These are phyloP conservation scores for Holothuria glaberrima DNA, from an alignment of 35 echinoderm and acorn worm species.

Conservation along the genomic window DNA sequence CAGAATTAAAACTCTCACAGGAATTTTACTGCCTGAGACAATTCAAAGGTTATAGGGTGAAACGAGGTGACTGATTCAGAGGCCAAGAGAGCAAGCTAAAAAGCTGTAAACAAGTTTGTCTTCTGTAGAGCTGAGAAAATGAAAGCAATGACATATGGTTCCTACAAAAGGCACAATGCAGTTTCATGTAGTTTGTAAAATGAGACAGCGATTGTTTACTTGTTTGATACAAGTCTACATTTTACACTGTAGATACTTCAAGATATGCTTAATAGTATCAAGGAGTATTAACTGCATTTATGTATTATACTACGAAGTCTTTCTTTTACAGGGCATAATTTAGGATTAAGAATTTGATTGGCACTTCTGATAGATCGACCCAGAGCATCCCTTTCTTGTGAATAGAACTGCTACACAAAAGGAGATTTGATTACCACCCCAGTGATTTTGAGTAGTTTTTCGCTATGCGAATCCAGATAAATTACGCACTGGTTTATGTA, in stretches of 20 bases:
- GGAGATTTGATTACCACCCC: no score
- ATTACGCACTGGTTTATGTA: no score
- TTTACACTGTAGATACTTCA: neutral
- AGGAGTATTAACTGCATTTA: no score
- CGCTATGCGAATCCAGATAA: no score
- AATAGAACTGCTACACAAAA: no score
- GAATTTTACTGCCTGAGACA: constrained; percentile 50
- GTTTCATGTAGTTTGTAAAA: neutral
- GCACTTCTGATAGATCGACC: no score
- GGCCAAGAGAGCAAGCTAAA: constrained; percentile 33
- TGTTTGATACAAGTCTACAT: neutral
- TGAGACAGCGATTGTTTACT: neutral
- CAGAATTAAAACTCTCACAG: constrained; percentile 58
- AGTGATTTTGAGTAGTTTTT: no score
- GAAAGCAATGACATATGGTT: neutral
- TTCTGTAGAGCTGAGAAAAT: neutral
- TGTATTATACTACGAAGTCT: no score
- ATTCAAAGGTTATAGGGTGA: constrained; percentile 42
- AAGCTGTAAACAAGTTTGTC: constrained; percentile 36
- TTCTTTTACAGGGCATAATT: no score
- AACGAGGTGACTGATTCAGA: constrained; percentile 40
- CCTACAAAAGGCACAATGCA: neutral
- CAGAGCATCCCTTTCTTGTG: no score
- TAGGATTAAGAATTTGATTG: no score
- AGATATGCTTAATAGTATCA: no score